phyloP scores from a whole-genome alignment of 2,113 vertebrate genomes.

The Pygoscelis adeliae region DNA sequence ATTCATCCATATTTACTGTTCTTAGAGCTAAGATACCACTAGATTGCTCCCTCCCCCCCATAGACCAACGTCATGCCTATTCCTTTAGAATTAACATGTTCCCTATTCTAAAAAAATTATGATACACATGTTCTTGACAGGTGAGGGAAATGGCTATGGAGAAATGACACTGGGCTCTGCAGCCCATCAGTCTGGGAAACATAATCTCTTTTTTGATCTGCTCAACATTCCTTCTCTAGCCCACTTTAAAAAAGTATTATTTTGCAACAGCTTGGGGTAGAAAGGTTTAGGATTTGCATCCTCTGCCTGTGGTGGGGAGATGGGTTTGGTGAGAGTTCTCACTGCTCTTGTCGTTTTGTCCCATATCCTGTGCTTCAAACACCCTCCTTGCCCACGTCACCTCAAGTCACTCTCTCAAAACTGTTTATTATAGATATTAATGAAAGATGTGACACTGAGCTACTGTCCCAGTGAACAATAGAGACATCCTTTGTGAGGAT shows the following conservation, averaged over 20 bases:
- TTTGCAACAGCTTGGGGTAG: background rate
- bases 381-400: background rate
- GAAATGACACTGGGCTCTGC: fast-evolving
- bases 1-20: background rate
- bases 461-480: background rate
- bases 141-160: background rate
- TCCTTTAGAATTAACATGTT: background rate
- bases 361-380: background rate
- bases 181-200: background rate
- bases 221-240: background rate
- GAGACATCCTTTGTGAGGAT: background rate
- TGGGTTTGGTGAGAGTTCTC: background rate
- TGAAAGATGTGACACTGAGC: background rate
- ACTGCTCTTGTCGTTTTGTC: fast-evolving
- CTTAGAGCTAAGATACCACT: background rate
- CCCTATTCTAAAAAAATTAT: background rate
- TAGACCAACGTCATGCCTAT: background rate
- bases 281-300: background rate
- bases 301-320: background rate
- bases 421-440: background rate
- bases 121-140: background rate
- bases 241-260: background rate
- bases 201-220: background rate
- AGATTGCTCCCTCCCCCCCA: background rate
- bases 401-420: background rate